Percentiles rank a stretch among this genome's conserved stretches.
phyloP scores from a whole-genome alignment of 1,140 invertebrate species.

The Drosophila simulans region DNA sequence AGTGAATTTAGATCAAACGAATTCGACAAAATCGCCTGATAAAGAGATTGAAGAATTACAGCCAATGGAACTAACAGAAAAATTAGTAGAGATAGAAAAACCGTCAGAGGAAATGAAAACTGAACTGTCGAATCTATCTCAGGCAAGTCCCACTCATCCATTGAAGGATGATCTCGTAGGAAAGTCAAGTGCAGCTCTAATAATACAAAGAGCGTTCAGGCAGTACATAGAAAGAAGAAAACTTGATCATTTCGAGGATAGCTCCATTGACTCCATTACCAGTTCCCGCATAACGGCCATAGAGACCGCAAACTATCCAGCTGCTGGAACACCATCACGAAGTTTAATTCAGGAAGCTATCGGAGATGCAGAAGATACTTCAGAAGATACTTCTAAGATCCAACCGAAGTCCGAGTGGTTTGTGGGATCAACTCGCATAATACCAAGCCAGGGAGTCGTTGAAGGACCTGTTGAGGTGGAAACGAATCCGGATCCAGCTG shows the following conservation, averaged over 20 bases:
- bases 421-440: constrained; percentile 65
- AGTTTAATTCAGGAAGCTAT: constrained; percentile 18
- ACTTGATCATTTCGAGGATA: constrained; percentile 10
- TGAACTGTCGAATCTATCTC: not conserved
- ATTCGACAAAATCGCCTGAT: not conserved
- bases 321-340: constrained; percentile 21
- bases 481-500: constrained; percentile 12
- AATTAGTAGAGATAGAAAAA: not conserved
- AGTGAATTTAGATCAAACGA: not conserved
- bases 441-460: constrained; percentile 26
- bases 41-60: not conserved
- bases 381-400: constrained; percentile 1
- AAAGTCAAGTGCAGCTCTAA: constrained; percentile 15
- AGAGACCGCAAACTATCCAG: constrained; percentile 11
- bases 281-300: constrained; percentile 47
- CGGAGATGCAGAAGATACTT: not conserved
- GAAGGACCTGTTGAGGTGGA: constrained; percentile 18
- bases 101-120: too few relatives aligned
- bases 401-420: constrained; percentile 56
- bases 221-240: constrained; percentile 38
- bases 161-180: not conserved
- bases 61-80: not conserved
- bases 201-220: constrained; percentile 37
- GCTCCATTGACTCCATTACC: constrained; percentile 31
- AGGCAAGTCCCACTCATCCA: not conserved